Base-by-base conservation (phyloP, 2,888 invertebrate genomes). In the Eupeodes luniger region DNA sequence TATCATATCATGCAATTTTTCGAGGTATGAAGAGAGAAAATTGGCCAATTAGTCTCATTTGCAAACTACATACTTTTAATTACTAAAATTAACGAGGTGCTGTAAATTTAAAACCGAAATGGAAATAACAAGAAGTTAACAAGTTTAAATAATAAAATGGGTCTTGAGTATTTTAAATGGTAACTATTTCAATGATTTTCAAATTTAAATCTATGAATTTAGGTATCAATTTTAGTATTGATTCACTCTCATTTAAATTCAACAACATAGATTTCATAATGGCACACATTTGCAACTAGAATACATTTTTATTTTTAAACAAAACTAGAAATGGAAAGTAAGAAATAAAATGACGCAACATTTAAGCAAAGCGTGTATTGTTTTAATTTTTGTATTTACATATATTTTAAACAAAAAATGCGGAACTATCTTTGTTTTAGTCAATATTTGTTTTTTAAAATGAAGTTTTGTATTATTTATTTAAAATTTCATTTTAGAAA, bases 361-460 rank as follows among this genome's bases (percentile, higher is more conserved):
- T 49, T 67, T 51, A n/a, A 49, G 40, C 11, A 49, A 51, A 49
- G 27, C 11, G 34, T 49, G 34, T 19, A 47, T 64, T 44, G 61
- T 11, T 7, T 16, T 5, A 34, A 36, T 61, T 11, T 40, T 64
- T 44, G 16, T 5, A 16, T 55, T 55, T 55, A 16, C 53, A 55
- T 55, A 7, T 34, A 59, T 59, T 34, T 59, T 34, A 59, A 34
- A 59, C 14, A 12, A 59, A 59, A 49, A 27, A 66, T 66, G n/a
- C 66, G 49, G 49, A 66, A 47, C 66, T n/a, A 49, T 66, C 4
- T 66, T 49, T 34, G 14, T 47, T 19, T 10, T 1, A 10, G 49
- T 34, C 40, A 19, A 64, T 66, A 49, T 49, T 66, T 66, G 66
- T 66, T 66, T 49, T 49, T 66, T 9, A 6, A 44, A 44, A 64